These are phyloP conservation scores for Eucriotettix oculatus DNA, from an alignment of 2,888 invertebrate genomes.

Conservation along the genomic window DNA sequence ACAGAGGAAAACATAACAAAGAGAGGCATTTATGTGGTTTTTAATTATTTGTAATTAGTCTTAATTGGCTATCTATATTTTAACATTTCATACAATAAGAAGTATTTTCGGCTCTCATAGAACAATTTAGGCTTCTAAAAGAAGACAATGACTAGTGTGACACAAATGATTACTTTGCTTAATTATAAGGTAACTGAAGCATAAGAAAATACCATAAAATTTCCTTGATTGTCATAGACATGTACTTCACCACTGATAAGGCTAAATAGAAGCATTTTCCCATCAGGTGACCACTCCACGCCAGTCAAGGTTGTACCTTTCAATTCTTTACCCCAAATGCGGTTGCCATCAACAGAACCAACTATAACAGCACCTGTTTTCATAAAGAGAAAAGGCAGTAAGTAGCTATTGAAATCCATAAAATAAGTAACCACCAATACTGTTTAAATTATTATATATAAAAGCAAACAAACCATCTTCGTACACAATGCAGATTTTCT, in stretches of 20 bases:
- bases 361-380: slow-evolving; percentile 70
- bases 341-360: slow-evolving; percentile 93
- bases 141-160: too few relatives aligned
- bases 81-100: too few relatives aligned
- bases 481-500: slow-evolving; percentile 96
- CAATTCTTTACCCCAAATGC: slow-evolving; percentile 96
- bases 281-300: slow-evolving; percentile 96
- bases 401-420: too few relatives aligned
- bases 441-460: neutral
- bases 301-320: slow-evolving; percentile 66
- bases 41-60: too few relatives aligned
- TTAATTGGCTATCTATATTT: too few relatives aligned
- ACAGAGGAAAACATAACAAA: too few relatives aligned
- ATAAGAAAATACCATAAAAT: slow-evolving; percentile 30
- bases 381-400: slow-evolving; percentile 2
- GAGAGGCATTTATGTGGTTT: too few relatives aligned
- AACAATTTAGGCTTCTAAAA: too few relatives aligned
- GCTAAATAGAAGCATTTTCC: slow-evolving; percentile 76
- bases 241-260: slow-evolving; percentile 83
- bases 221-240: slow-evolving; percentile 84
- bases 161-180: too few relatives aligned
- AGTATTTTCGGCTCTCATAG: too few relatives aligned
- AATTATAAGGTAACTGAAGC: too few relatives aligned
- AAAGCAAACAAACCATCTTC: slow-evolving; percentile 59
- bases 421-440: too few relatives aligned